Evolutionary conservation across 2,113 vertebrate genomes (phyloP).

Genomic region (Oryzias melastigma): DNA sequence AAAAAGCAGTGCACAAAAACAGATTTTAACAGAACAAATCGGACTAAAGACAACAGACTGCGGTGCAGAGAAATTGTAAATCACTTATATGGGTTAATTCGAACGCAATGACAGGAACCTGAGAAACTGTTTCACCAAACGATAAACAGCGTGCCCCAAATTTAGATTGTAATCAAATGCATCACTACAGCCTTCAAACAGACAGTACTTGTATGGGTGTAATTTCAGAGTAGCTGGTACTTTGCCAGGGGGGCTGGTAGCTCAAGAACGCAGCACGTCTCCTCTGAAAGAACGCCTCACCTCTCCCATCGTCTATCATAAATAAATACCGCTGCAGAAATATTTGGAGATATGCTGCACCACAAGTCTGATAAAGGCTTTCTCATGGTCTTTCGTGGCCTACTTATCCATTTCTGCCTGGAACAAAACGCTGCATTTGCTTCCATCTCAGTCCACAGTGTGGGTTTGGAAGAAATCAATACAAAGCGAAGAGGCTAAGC

Average conservation of each 20-base stretch:
- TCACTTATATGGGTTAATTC: constrained; percentile 5
- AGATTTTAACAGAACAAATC: neutral
- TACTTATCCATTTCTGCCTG: constrained; percentile 55
- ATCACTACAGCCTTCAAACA: constrained; percentile 43
- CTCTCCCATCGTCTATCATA: constrained; percentile 63
- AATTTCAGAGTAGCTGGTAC: constrained; percentile 51
- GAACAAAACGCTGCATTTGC: constrained; percentile 20
- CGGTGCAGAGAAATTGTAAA: no score
- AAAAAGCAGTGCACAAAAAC: constrained; percentile 1
- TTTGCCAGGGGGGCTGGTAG: constrained; percentile 59
- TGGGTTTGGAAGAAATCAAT: constrained; percentile 11
- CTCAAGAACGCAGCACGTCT: constrained; percentile 48
- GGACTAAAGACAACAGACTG: no score
- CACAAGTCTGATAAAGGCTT: constrained; percentile 51
- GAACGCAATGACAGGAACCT: constrained; percentile 23
- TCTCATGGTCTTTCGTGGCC: constrained; percentile 64
- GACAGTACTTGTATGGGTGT: constrained; percentile 51
- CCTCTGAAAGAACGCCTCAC: constrained; percentile 54
- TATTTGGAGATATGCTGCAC: constrained; percentile 65
- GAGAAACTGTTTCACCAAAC: constrained; percentile 14
- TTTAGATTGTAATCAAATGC: constrained; percentile 44
- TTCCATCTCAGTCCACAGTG: constrained; percentile 2
- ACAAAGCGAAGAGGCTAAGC: neutral
- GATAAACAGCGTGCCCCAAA: constrained; percentile 27
- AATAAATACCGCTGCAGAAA: constrained; percentile 73